Percentiles rank a stretch among this genome's conserved stretches.
Evolutionary conservation across 2,113 vertebrate genomes (phyloP).

Genomic region (Zingel zingel): DNA sequence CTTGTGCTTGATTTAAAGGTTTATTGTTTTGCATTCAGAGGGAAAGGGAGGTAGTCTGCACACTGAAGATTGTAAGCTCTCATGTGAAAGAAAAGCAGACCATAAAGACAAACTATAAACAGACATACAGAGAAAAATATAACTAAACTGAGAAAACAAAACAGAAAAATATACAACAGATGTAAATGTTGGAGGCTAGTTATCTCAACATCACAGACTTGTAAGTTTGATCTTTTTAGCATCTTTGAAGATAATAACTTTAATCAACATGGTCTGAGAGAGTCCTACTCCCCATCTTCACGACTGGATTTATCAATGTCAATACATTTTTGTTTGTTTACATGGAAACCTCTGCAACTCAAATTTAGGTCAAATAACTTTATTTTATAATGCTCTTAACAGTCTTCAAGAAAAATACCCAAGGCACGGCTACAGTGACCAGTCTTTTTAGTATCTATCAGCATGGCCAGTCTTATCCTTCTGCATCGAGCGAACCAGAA

Average conservation of each 20-base stretch:
- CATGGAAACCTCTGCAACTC: neutral
- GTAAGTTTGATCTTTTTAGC: constrained; percentile 15
- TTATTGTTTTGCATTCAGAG: neutral
- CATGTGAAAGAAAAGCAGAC: neutral
- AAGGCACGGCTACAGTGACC: neutral
- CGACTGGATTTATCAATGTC: neutral
- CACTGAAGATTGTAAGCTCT: neutral
- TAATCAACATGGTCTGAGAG: constrained; percentile 3
- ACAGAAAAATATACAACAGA: neutral
- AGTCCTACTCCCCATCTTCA: neutral
- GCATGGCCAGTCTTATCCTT: constrained; percentile 3
- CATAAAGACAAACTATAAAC: neutral
- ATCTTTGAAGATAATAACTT: constrained; percentile 22
- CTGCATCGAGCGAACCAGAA: neutral
- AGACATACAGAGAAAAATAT: too few relatives aligned
- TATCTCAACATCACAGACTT: constrained; percentile 21
- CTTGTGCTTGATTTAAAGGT: too few relatives aligned
- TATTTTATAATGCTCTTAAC: constrained; percentile 32
- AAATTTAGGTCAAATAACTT: constrained; percentile 28
- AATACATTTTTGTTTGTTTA: constrained; percentile 21
- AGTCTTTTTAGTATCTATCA: neutral
- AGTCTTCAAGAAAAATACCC: neutral
- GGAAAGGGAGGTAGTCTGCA: too few relatives aligned
- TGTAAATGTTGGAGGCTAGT: neutral
- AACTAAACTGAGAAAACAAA: too few relatives aligned